Conservation (phyloP, 2,888 invertebrate species). For the Conistra vaccinii region DNA sequence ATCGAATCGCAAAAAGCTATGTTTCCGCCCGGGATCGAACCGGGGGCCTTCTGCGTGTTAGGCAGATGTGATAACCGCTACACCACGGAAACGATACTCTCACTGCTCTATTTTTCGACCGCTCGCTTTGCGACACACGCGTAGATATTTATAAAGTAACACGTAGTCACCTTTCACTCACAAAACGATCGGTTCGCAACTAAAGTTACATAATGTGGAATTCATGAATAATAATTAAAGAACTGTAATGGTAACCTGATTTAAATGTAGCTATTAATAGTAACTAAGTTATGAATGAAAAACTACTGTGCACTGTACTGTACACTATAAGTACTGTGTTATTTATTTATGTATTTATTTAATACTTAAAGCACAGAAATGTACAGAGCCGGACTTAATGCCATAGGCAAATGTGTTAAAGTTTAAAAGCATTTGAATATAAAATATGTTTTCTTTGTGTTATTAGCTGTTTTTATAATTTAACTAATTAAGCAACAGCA, state of each 20-base stretch:
- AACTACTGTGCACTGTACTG: background rate
- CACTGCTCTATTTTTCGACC: accelerated
- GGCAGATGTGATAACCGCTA: conserved; percentile 98
- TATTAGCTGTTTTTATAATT: background rate
- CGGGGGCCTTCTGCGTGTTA: conserved; percentile 98
- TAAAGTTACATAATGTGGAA: background rate
- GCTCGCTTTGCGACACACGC: background rate
- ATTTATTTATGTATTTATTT: background rate
- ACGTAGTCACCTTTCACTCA: conserved; percentile 49
- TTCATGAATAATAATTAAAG: conserved; percentile 15
- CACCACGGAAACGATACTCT: conserved; percentile 90
- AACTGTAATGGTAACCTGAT: background rate
- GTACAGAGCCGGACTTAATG: no score
- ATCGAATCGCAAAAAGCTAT: conserved; percentile 76
- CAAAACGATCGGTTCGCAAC: background rate
- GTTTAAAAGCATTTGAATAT: no score
- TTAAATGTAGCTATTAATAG: background rate
- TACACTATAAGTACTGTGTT: no score
- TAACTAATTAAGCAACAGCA: no score
- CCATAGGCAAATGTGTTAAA: no score
- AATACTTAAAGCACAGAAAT: no score
- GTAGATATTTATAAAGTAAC: conserved; percentile 29
- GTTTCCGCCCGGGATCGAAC: conserved; percentile 97
- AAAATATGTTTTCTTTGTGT: no score
- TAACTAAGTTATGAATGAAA: background rate